A percentile compares a stretch with the other conserved stretches of the same genome.
phyloP scores from a whole-genome alignment of 2,113 vertebrate species.

The Corythornis madagascariensis region DNA sequence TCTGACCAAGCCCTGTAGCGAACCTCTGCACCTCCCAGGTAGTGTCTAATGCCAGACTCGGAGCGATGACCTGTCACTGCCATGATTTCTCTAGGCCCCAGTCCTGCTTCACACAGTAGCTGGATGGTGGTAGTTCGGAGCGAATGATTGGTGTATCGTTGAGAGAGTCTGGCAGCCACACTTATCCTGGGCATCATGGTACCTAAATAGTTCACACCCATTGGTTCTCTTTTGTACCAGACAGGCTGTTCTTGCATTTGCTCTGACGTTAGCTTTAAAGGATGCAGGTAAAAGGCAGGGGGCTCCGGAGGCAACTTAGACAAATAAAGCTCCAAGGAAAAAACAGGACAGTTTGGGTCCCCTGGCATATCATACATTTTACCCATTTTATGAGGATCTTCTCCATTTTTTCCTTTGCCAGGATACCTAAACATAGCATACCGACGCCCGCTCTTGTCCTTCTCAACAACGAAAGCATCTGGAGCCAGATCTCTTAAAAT shows the following conservation, averaged over 20 bases:
- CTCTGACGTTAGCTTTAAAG: slow-evolving; percentile 60
- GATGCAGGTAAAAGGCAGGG: slow-evolving; percentile 69
- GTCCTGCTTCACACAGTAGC: slow-evolving; percentile 68
- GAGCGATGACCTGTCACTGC: slow-evolving; percentile 64
- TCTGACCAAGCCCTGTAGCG: slow-evolving; percentile 61
- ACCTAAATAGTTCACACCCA: slow-evolving; percentile 71
- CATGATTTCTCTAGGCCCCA: slow-evolving; percentile 69
- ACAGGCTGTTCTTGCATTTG: slow-evolving; percentile 66
- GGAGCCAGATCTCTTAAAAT: slow-evolving; percentile 72
- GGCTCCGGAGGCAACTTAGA: slow-evolving; percentile 69
- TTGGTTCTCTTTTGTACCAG: slow-evolving; percentile 71
- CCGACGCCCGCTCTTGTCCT: slow-evolving; percentile 59
- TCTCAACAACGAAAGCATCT: slow-evolving; percentile 69
- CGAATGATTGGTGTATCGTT: slow-evolving; percentile 67
- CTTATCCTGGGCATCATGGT: slow-evolving; percentile 73
- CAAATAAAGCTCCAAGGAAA: slow-evolving; percentile 72
- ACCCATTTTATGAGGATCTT: slow-evolving; percentile 68
- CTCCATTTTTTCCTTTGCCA: slow-evolving; percentile 60
- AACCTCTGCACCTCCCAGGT: slow-evolving; percentile 63
- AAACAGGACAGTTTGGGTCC: slow-evolving; percentile 69
- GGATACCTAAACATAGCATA: slow-evolving; percentile 66
- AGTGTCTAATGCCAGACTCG: slow-evolving; percentile 53
- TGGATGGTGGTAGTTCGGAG: slow-evolving; percentile 70
- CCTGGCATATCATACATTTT: slow-evolving; percentile 73
- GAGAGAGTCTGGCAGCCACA: slow-evolving; percentile 66